Evolutionary conservation across 1,140 invertebrate genomes (phyloP).

Genomic region (Trichonephila inaurata): DNA sequence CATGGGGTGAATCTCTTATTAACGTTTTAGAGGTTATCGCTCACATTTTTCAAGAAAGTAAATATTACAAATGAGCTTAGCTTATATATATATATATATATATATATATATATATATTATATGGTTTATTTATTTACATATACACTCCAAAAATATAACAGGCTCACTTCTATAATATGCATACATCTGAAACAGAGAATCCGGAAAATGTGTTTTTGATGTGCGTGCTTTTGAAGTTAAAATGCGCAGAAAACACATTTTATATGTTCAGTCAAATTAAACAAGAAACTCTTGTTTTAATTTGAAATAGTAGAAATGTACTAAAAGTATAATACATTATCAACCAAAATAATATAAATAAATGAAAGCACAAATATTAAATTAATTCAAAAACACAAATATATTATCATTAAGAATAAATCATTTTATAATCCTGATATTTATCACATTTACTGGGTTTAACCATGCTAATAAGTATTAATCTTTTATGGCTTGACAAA

Average conservation of each 20-base stretch:
- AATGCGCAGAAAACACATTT: not conserved
- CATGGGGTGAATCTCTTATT: not conserved
- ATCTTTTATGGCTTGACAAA: too few species aligned
- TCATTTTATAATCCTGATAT: too few species aligned
- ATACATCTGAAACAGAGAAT: not conserved
- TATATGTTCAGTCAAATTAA: not conserved
- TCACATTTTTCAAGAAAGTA: not conserved
- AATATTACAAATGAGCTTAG: not conserved
- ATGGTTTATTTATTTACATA: constrained; percentile 4
- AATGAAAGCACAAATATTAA: too few species aligned
- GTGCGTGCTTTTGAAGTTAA: constrained; percentile 15
- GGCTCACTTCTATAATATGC: not conserved
- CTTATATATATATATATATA: not conserved
- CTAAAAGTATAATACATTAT: too few species aligned
- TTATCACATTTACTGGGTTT: too few species aligned
- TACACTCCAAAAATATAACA: constrained; percentile 17
- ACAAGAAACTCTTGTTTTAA: not conserved
- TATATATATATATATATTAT: too few species aligned
- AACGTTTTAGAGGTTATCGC: not conserved
- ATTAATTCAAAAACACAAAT: too few species aligned
- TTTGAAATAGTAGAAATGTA: too few species aligned
- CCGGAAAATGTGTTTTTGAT: not conserved
- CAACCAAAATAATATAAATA: too few species aligned
- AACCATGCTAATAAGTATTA: too few species aligned
- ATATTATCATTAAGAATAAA: too few species aligned